These are phyloP conservation scores for Heliconius cydno DNA, from an alignment of 2,888 invertebrate species.

Conservation along the genomic window DNA sequence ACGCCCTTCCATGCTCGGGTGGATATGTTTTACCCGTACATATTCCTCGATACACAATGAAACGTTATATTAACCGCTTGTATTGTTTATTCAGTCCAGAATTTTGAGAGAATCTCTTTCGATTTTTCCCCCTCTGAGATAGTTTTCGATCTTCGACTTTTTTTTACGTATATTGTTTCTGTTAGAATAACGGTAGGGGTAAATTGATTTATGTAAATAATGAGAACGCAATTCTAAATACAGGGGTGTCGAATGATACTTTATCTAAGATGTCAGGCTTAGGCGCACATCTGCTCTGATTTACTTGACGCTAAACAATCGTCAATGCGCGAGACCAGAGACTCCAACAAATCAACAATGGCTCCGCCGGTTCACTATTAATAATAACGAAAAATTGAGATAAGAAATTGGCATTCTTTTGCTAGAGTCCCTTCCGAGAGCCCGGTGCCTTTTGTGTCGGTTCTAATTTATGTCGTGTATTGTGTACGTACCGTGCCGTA, in stretches of 20 bases:
- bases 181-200: conserved; percentile 54
- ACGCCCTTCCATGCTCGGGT: conserved; percentile 40
- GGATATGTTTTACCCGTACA: conserved; percentile 28
- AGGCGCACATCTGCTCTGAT: conserved; percentile 77
- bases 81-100: conserved; percentile 14
- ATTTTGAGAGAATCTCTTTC: conserved; percentile 21
- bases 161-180: conserved; percentile 61
- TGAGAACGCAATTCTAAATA: conserved; percentile 56
- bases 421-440: conserved; percentile 79
- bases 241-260: conserved; percentile 60
- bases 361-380: conserved; percentile 67
- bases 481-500: conserved; percentile 70
- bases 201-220: conserved; percentile 67
- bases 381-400: conserved; percentile 76
- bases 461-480: conserved; percentile 83
- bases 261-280: conserved; percentile 61
- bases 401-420: conserved; percentile 82
- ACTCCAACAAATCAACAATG: conserved; percentile 74
- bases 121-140: not conserved
- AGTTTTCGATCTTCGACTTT: conserved; percentile 46
- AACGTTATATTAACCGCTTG: conserved; percentile 29
- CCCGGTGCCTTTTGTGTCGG: conserved; percentile 77
- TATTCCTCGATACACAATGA: conserved; percentile 22
- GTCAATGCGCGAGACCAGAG: conserved; percentile 63
- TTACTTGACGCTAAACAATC: conserved; percentile 61